Conservation (phyloP, 2,113 vertebrate species). For the Larimichthys polyactis region DNA sequence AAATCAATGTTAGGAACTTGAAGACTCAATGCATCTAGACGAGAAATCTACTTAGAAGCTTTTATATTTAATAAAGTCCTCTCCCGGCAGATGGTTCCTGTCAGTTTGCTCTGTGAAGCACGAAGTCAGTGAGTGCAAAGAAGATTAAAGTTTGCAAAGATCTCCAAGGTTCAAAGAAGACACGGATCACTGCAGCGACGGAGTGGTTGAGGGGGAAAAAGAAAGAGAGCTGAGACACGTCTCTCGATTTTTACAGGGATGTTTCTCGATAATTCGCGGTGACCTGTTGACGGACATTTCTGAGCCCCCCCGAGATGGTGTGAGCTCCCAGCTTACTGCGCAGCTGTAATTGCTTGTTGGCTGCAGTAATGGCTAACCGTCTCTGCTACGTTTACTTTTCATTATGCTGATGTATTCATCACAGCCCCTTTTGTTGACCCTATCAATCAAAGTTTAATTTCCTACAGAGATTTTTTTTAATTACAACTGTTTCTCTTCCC, state of each 20-base stretch:
- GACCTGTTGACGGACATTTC: conserved; percentile 58
- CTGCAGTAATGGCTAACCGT: conserved; percentile 51
- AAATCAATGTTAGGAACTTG: conserved; percentile 34
- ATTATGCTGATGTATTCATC: conserved; percentile 77
- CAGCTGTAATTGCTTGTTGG: conserved; percentile 71
- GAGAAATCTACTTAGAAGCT: conserved; percentile 43
- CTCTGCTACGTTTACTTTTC: conserved; percentile 68
- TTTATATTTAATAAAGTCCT: conserved; percentile 59
- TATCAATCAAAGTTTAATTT: conserved; percentile 82
- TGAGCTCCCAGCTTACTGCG: conserved; percentile 40
- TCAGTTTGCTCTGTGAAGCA: conserved; percentile 64
- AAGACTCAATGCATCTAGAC: conserved; percentile 26
- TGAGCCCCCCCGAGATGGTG: conserved; percentile 33
- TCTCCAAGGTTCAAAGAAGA: conserved; percentile 68
- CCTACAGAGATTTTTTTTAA: conserved; percentile 78
- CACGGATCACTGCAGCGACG: conserved; percentile 38
- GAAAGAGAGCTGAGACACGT: background rate
- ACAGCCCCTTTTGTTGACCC: conserved; percentile 73
- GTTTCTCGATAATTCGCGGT: conserved; percentile 38
- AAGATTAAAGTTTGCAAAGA: conserved; percentile 65
- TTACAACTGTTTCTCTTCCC: conserved; percentile 68
- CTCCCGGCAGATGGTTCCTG: conserved; percentile 48
- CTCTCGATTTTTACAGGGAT: background rate
- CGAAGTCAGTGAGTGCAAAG: conserved; percentile 36
- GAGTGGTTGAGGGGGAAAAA: conserved; percentile 13